phyloP scores from a whole-genome alignment of 2,113 vertebrate genomes.

The Hippocampus guttulatus region DNA sequence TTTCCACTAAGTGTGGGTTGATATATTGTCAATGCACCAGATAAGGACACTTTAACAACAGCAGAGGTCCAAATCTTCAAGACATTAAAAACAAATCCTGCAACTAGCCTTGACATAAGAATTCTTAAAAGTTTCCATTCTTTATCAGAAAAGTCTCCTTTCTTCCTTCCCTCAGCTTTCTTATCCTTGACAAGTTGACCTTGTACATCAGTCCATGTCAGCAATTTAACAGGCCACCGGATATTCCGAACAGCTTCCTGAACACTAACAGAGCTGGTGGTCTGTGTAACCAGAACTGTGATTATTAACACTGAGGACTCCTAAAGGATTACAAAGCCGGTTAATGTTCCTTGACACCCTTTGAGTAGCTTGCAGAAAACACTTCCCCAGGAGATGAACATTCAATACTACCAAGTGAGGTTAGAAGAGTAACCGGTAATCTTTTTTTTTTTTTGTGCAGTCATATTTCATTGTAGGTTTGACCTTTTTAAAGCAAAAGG shows the following conservation, averaged over 20 bases:
- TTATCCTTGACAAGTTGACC: conserved; percentile 41
- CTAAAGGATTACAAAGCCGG: conserved; percentile 48
- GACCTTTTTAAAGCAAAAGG: neutral
- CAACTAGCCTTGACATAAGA: neutral
- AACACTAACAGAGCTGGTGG: conserved; percentile 57
- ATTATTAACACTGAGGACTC: conserved; percentile 72
- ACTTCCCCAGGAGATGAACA: neutral
- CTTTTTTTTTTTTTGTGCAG: neutral
- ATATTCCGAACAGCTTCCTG: conserved; percentile 59
- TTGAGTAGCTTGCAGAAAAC: neutral
- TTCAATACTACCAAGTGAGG: neutral
- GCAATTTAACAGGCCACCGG: conserved; percentile 47
- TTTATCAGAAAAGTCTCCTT: conserved; percentile 46
- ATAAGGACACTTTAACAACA: conserved; percentile 13
- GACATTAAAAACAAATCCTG: conserved; percentile 6
- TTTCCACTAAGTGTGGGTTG: neutral
- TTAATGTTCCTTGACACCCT: conserved; percentile 49
- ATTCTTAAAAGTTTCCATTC: conserved; percentile 47
- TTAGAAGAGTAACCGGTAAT: neutral
- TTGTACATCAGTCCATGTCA: conserved; percentile 45
- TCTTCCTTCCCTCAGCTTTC: conserved; percentile 10
- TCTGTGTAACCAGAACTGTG: conserved; percentile 62
- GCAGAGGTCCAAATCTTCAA: conserved; percentile 19
- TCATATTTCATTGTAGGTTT: neutral
- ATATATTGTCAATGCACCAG: neutral